Evolutionary conservation across 2,888 invertebrate genomes (phyloP).

Genomic region (Rotaria sp.): DNA sequence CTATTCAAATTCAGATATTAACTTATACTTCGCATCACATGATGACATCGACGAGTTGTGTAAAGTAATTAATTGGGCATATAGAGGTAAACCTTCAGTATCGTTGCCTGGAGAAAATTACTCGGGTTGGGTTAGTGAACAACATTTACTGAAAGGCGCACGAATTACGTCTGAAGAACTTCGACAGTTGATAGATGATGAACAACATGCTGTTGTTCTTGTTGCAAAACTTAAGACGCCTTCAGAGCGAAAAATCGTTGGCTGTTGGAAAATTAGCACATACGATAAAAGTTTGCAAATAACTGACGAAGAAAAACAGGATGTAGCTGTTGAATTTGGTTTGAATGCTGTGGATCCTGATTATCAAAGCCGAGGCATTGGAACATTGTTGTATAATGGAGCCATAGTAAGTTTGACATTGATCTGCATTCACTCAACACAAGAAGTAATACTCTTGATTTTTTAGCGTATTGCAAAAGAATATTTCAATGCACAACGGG

Average conservation of each 20-base stretch:
- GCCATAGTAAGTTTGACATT: neutral
- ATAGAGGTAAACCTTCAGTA: neutral
- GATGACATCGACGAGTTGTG: neutral
- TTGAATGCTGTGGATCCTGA: neutral
- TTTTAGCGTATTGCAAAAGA: constrained; percentile 8
- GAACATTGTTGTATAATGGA: neutral
- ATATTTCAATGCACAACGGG: neutral
- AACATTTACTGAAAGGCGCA: neutral
- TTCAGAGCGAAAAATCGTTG: neutral
- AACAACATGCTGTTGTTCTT: neutral
- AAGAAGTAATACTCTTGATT: too few relatives aligned
- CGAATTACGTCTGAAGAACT: neutral
- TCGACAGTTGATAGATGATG: neutral
- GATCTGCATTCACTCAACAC: neutral
- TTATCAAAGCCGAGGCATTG: neutral
- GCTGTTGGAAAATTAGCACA: neutral
- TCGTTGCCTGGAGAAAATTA: neutral
- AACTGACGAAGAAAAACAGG: neutral
- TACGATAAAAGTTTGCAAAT: neutral
- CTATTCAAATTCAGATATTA: neutral
- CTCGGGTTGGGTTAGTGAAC: neutral
- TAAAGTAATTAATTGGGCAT: constrained; percentile 9
- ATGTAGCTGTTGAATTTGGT: neutral
- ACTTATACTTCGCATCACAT: neutral
- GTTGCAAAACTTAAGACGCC: neutral